Conservation (phyloP, 2,797 vertebrate species). For the Loris lydekkerianus region DNA sequence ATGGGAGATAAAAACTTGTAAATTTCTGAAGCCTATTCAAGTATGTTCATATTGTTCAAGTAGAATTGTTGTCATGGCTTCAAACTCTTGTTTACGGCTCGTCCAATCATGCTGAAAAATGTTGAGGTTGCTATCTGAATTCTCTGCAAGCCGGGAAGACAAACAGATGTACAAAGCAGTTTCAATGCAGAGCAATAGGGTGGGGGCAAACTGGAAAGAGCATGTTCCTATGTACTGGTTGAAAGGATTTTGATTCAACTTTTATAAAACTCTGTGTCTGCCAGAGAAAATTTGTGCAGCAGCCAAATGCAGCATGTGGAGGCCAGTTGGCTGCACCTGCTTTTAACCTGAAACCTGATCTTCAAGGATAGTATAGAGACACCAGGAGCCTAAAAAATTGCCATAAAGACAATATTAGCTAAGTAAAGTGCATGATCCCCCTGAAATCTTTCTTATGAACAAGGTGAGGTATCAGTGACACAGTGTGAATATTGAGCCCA, state of each 20-base stretch:
- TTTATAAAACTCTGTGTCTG: background rate
- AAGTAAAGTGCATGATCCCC: background rate
- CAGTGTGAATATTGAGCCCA: background rate
- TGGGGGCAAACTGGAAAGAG: background rate
- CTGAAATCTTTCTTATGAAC: background rate
- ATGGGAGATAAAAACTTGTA: background rate
- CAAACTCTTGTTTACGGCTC: background rate
- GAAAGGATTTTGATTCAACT: background rate
- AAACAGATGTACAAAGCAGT: background rate
- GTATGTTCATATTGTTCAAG: background rate
- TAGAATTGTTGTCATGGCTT: background rate
- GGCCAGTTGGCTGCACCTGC: background rate
- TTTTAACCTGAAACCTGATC: constrained; percentile 36
- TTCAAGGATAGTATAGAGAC: background rate
- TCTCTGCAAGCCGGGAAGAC: background rate
- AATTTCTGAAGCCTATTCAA: background rate
- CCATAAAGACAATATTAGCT: background rate
- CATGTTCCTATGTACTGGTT: background rate
- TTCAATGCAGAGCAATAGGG: background rate
- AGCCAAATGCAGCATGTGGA: background rate
- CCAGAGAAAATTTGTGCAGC: background rate
- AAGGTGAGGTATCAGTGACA: background rate
- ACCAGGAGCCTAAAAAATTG: background rate
- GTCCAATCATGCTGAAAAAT: background rate
- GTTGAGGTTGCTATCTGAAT: background rate